Percentiles rank a stretch among this genome's conserved stretches.
These are phyloP conservation scores for Protonemura montana DNA, from an alignment of 2,888 invertebrate species.

Conservation along the genomic window DNA sequence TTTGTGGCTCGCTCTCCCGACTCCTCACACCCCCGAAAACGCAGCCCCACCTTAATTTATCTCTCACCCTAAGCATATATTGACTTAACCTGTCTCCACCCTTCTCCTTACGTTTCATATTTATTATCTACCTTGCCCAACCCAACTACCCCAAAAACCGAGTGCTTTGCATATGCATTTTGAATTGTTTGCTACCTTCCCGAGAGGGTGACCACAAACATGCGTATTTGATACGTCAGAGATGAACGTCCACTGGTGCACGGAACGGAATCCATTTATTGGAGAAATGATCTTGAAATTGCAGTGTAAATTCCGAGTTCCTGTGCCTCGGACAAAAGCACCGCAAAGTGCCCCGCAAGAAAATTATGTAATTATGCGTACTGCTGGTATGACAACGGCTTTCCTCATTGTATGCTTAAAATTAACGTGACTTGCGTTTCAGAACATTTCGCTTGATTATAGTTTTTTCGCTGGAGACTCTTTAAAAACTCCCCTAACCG, in stretches of 20 bases:
- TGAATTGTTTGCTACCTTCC: slow-evolving; percentile 9
- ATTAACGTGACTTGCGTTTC: slow-evolving; percentile 12
- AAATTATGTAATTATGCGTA: background rate
- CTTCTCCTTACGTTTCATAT: slow-evolving; percentile 40
- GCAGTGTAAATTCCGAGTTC: background rate
- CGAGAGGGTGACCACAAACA: slow-evolving; percentile 1
- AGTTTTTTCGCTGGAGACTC: background rate
- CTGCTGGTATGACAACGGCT: background rate
- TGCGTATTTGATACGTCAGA: slow-evolving; percentile 7
- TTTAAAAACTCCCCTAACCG: background rate
- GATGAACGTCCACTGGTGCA: background rate
- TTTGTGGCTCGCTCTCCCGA: slow-evolving; percentile 12
- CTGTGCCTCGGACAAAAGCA: background rate
- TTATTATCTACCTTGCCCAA: slow-evolving; percentile 37
- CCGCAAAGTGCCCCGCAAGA: background rate
- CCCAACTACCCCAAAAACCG: slow-evolving; percentile 16
- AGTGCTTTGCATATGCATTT: background rate
- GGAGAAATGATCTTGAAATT: background rate
- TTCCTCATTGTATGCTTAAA: background rate
- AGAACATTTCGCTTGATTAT: background rate
- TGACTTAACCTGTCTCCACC: slow-evolving; percentile 43
- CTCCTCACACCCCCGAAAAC: slow-evolving; percentile 28
- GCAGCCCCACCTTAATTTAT: slow-evolving; percentile 34
- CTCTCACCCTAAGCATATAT: slow-evolving; percentile 39
- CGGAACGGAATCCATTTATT: background rate